These are phyloP conservation scores for Aegypius monachus DNA, from an alignment of 2,113 vertebrate genomes.

Conservation along the genomic window DNA sequence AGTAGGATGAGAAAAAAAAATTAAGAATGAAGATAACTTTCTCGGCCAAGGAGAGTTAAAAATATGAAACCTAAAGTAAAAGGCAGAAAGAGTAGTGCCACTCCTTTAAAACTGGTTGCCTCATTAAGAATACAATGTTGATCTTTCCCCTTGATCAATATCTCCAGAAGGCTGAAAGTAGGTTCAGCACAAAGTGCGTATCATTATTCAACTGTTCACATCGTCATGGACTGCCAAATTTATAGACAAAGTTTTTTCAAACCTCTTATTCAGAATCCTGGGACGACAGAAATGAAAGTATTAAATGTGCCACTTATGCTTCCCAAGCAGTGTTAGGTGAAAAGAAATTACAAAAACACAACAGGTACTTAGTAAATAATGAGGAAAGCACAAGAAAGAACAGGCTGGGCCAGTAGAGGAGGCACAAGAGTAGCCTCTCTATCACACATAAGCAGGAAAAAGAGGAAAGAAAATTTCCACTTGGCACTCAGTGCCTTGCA, in stretches of 20 bases:
- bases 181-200: not conserved
- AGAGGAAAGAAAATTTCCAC: not conserved
- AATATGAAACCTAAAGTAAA: not conserved
- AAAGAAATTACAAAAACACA: not conserved
- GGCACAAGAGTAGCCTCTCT: not conserved
- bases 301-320: not conserved
- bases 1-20: not conserved
- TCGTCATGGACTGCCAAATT: accelerated
- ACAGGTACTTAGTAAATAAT: not conserved
- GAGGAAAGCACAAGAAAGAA: not conserved
- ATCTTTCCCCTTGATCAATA: not conserved
- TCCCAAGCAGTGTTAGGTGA: not conserved
- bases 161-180: not conserved
- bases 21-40: not conserved
- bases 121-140: not conserved
- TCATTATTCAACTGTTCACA: not conserved
- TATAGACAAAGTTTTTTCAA: not conserved
- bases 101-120: not conserved
- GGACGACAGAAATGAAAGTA: not conserved
- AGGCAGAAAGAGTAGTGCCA: not conserved
- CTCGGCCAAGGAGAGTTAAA: not conserved
- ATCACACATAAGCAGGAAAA: not conserved
- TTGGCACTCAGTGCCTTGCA: not conserved
- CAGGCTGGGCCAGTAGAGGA: not conserved
- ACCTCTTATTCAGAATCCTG: not conserved